Evolutionary conservation across 2,797 vertebrate genomes (phyloP).

Genomic region (Karalla daura): DNA sequence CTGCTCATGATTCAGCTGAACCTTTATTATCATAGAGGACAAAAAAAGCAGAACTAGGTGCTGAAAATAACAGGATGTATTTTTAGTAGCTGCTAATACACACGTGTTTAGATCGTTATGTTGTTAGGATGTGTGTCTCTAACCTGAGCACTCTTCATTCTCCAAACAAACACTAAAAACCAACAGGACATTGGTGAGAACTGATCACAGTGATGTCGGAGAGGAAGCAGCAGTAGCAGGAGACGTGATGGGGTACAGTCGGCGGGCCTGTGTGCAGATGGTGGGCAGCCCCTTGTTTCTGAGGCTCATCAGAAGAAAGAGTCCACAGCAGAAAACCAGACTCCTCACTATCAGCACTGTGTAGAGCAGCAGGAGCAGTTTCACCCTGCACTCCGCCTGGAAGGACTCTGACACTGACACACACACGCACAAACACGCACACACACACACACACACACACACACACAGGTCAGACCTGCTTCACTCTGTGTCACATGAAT

Average conservation of each 20-base stretch:
- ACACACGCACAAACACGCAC: no score
- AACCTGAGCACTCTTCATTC: no score
- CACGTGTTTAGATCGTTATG: background rate
- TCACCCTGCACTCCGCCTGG: background rate
- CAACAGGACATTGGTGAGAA: no score
- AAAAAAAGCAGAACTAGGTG: background rate
- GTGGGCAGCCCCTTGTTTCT: background rate
- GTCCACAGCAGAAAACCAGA: constrained; percentile 15
- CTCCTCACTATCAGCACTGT: constrained; percentile 32
- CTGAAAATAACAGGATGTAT: background rate
- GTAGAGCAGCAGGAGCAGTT: constrained; percentile 20
- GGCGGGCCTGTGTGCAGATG: background rate
- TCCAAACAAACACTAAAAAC: no score
- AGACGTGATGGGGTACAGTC: no score
- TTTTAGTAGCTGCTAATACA: no score
- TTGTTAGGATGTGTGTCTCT: no score
- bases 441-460: no score
- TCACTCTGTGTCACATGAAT: no score
- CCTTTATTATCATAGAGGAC: background rate
- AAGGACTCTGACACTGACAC: background rate
- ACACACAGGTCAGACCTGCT: no score
- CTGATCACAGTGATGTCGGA: no score
- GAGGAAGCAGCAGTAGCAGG: no score
- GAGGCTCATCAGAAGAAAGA: constrained; percentile 22
- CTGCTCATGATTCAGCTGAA: background rate